Evolutionary conservation across 64 coral and sea anemone species (phyloP).

Genomic region (Platygyra sinensis): DNA sequence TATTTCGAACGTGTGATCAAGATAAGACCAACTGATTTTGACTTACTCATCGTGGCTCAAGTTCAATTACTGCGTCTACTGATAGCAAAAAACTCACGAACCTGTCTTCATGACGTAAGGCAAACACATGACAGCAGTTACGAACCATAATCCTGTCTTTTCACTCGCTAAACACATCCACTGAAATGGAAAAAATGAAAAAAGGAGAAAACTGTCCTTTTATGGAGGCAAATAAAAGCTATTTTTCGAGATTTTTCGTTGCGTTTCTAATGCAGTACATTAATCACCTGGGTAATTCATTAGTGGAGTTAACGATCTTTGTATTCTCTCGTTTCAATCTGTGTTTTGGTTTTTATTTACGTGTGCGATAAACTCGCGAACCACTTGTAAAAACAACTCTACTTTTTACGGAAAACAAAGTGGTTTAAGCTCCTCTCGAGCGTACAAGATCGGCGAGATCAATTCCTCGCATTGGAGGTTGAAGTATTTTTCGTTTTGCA

Average conservation of each 20-base stretch:
- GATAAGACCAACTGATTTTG: conserved; percentile 15
- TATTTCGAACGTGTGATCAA: conserved; percentile 31
- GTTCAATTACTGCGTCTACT: conserved; percentile 27
- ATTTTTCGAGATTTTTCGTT: not conserved
- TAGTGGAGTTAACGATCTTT: conserved; percentile 11
- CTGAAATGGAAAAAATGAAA: not conserved
- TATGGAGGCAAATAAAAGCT: no score
- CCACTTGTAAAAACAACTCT: not conserved
- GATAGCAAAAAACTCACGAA: conserved; percentile 16
- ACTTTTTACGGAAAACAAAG: not conserved
- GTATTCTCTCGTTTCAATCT: conserved; percentile 30
- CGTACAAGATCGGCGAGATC: not conserved
- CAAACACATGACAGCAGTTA: not conserved
- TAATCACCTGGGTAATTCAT: conserved; percentile 1
- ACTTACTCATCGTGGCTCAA: conserved; percentile 28
- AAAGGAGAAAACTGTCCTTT: not conserved
- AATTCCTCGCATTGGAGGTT: not conserved
- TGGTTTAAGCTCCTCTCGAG: not conserved
- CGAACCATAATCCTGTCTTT: not conserved
- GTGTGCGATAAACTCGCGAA: not conserved
- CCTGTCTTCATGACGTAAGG: not conserved
- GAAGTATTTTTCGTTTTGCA: not conserved
- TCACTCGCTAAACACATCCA: not conserved
- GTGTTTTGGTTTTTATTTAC: conserved; percentile 20
- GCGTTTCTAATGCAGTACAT: not conserved